These are phyloP conservation scores for Peribatodes rhomboidaria DNA, from an alignment of 2,888 invertebrate genomes.

Conservation along the genomic window DNA sequence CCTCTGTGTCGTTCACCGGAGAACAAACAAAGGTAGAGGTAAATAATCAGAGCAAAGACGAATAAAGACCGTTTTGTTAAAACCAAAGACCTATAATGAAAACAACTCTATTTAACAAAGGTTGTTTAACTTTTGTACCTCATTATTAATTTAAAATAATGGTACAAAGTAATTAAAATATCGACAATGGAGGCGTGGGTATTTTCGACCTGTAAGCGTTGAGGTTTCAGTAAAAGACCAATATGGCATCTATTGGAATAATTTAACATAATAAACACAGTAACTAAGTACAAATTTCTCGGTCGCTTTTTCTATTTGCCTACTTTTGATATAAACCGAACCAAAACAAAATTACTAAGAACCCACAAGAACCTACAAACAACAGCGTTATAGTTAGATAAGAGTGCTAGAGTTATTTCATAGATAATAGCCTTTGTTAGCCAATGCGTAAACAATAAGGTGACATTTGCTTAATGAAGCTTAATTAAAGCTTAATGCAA, in stretches of 20 bases:
- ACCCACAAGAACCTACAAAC: no score
- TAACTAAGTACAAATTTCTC: no score
- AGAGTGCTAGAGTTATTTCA: no score
- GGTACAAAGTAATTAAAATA: slow-evolving; percentile 14
- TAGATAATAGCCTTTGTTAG: no score
- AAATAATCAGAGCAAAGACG: slow-evolving; percentile 23
- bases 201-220: not conserved
- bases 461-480: no score
- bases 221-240: not conserved
- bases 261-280: no score
- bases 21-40: slow-evolving; percentile 34
- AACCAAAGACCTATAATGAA: slow-evolving; percentile 16
- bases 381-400: no score
- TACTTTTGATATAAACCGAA: no score
- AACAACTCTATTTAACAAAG: slow-evolving; percentile 17
- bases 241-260: not conserved
- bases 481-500: no score
- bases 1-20: slow-evolving; percentile 34
- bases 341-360: no score
- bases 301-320: no score
- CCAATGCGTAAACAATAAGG: no score
- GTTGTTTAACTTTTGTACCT: slow-evolving; percentile 20
- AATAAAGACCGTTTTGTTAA: slow-evolving; percentile 16
- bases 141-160: slow-evolving; percentile 20
- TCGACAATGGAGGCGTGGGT: not conserved